Evolutionary conservation across 2,797 vertebrate genomes (phyloP).

Genomic region (Alauda arvensis): DNA sequence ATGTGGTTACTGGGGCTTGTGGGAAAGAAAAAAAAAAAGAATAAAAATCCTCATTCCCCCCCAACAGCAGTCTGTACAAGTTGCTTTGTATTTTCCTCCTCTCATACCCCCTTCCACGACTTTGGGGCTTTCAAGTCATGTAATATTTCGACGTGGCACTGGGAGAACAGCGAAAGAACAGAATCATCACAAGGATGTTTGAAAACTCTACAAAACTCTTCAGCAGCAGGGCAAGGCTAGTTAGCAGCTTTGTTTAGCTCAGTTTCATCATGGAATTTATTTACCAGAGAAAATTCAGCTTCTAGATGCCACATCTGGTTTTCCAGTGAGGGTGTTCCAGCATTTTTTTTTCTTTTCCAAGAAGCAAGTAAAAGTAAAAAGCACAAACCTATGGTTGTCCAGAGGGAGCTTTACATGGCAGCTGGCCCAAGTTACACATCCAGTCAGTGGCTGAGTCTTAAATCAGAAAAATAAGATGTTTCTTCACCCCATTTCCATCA

Average conservation of each 20-base stretch:
- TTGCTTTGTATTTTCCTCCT: conserved; percentile 25
- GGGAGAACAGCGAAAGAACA: conserved; percentile 30
- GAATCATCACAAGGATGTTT: conserved; percentile 24
- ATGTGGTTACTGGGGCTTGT: conserved; percentile 21
- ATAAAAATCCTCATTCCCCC: neutral
- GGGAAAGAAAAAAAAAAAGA: neutral
- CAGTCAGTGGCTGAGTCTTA: neutral
- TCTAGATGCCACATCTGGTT: neutral
- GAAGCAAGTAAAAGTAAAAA: neutral
- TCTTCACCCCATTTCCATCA: neutral
- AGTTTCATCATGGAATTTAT: neutral
- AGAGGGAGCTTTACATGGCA: neutral
- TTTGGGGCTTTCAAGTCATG: conserved; percentile 44
- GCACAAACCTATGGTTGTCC: neutral
- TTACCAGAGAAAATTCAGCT: neutral
- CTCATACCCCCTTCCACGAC: neutral
- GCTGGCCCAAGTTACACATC: neutral
- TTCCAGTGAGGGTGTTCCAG: neutral
- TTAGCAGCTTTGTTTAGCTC: conserved; percentile 8
- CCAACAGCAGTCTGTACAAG: neutral
- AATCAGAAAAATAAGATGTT: neutral
- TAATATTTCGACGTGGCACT: neutral
- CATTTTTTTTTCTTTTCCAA: neutral
- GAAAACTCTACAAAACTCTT: conserved; percentile 20
- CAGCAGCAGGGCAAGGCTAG: neutral